A percentile compares a stretch with the other conserved stretches of the same genome.
Evolutionary conservation across 2,888 invertebrate species (phyloP).

Genomic region (Tuta absoluta): DNA sequence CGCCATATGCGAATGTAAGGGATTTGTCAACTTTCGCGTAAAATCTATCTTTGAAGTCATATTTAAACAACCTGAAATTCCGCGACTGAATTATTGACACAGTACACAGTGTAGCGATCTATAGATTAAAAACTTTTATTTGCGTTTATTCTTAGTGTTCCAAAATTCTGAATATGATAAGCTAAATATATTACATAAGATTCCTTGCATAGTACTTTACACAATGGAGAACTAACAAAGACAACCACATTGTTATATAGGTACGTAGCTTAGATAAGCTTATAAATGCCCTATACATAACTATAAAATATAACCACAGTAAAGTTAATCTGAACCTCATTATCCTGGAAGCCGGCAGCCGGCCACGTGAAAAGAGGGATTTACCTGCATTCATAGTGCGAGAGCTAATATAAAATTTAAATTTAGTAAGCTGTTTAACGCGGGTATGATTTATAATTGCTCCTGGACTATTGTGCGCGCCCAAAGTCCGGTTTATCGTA

Average conservation of each 20-base stretch:
- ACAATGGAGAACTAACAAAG: too few species aligned
- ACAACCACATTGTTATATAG: neutral
- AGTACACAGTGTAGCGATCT: too few species aligned
- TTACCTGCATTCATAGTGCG: conserved; percentile 36
- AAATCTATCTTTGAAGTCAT: too few species aligned
- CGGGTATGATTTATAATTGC: conserved; percentile 59
- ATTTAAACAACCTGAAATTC: too few species aligned
- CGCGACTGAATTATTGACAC: too few species aligned
- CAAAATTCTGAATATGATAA: too few species aligned
- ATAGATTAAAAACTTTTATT: too few species aligned
- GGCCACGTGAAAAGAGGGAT: conserved; percentile 24
- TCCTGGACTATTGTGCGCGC: conserved; percentile 35
- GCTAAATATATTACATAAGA: too few species aligned
- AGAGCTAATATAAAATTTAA: conserved; percentile 55
- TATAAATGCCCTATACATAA: neutral
- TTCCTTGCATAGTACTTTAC: too few species aligned
- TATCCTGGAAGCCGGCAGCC: conserved; percentile 18
- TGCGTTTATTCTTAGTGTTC: too few species aligned
- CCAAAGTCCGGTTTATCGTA: conserved; percentile 34
- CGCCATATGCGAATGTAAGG: too few species aligned
- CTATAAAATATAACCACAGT: conserved; percentile 6
- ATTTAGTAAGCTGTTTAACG: conserved; percentile 55
- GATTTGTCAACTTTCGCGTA: too few species aligned
- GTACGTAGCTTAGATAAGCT: neutral
- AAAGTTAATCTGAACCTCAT: conserved; percentile 22